These are phyloP conservation scores for Allygus modestus DNA, from an alignment of 2,888 invertebrate genomes.

Conservation along the genomic window DNA sequence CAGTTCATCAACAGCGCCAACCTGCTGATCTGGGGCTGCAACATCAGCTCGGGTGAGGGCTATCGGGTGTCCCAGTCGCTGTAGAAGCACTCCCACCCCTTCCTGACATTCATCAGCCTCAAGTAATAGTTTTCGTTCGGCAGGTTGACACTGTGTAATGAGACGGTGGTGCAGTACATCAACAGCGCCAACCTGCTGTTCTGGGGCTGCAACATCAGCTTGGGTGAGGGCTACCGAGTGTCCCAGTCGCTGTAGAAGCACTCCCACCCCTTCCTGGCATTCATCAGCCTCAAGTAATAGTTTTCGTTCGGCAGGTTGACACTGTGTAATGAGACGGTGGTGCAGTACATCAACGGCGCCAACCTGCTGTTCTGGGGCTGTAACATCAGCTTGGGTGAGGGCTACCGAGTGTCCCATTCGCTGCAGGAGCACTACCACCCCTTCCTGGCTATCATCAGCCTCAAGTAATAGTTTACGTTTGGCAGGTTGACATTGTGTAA, in stretches of 20 bases:
- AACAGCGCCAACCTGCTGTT: slow-evolving; percentile 89
- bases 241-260: slow-evolving; percentile 91
- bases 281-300: slow-evolving; percentile 93
- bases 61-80: slow-evolving; percentile 94
- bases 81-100: slow-evolving; percentile 89
- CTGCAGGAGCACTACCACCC: slow-evolving; percentile 91
- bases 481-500: slow-evolving; percentile 80
- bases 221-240: slow-evolving; percentile 95
- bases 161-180: slow-evolving; percentile 87
- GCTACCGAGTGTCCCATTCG: slow-evolving; percentile 93
- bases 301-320: slow-evolving; percentile 76
- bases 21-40: slow-evolving; percentile 96
- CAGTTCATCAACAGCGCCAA: too few relatives aligned
- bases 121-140: too few relatives aligned
- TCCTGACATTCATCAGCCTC: slow-evolving; percentile 93
- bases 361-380: slow-evolving; percentile 97
- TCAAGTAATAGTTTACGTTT: too few relatives aligned
- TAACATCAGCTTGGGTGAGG: slow-evolving; percentile 92
- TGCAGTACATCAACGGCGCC: slow-evolving; percentile 85
- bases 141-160: slow-evolving; percentile 80
- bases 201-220: slow-evolving; percentile 95
- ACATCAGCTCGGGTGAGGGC: slow-evolving; percentile 92
- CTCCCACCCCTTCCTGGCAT: slow-evolving; percentile 91
- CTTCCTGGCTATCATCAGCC: slow-evolving; percentile 92
- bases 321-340: slow-evolving; percentile 83